Base-by-base conservation (phyloP, 1,140 invertebrate genomes). In the Reticulitermes speratus region DNA sequence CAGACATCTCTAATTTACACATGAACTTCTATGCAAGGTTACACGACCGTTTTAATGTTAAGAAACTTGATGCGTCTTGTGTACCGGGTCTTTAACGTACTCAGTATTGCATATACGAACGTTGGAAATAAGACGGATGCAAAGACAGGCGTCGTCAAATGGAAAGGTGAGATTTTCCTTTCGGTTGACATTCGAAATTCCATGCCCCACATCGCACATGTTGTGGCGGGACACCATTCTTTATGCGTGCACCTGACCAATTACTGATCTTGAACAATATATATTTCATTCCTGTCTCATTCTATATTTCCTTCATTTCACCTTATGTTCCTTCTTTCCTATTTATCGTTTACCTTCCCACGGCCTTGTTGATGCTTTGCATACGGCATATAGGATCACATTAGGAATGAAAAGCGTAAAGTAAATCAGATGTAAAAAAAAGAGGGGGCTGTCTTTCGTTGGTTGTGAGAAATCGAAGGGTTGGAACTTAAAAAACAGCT, bases 331-430 rank as follows among this genome's bases (percentile, higher is more conserved):
- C 65, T 75, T 75, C 25, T 23, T 21, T 75, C n/a, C n/a, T 75
- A 9, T 75, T 30, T 30, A 75, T 75, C 65, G 25, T 75, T 75
- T 75, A 75, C 65, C 65, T 75, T 75, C 65, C 65, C 65, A 75
- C 65, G 65, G 65, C 65, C 65, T n/a, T 75, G 65, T 75, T 30
- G n/a, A 75, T 75, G 65, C 65, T 75, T 75, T 75, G 65, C 65
- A 75, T 75, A 75, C 65, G 2, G 65, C n/a, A 75, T 30, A 30
- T 16, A 75, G 65, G 65, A 30, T 25, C 65, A 75, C n/a, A 30
- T 75, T 75, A 30, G 6, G 65, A 30, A 75, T 75, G 30, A 75
- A 75, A 75, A 30, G 14, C 19, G 65, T 75, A 75, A 75, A 75
- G 65, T 25, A 75, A 75, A 75, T 75, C 65, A 75, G 65, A 75